These are phyloP conservation scores for Rhorus exstirpatorius DNA, from an alignment of 2,888 invertebrate species.

Conservation along the genomic window DNA sequence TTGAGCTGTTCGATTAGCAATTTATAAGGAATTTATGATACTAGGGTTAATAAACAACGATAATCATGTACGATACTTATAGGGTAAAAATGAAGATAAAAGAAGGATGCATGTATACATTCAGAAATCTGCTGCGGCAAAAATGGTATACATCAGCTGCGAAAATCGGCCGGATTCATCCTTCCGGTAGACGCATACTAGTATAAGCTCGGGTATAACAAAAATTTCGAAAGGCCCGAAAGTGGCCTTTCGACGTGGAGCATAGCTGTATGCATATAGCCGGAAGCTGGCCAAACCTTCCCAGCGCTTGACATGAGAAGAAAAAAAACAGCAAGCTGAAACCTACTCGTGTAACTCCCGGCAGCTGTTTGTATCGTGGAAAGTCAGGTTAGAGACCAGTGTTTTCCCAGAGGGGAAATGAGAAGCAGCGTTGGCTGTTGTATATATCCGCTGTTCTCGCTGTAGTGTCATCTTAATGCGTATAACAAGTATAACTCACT, in stretches of 20 bases:
- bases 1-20: neutral
- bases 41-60: neutral
- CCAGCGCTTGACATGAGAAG: slow-evolving; percentile 16
- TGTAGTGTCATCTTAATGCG: slow-evolving; percentile 41
- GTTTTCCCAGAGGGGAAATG: slow-evolving; percentile 48
- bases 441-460: slow-evolving; percentile 5
- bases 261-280: too few species aligned
- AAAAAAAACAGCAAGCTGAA: slow-evolving; percentile 14
- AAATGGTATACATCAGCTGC: neutral
- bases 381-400: slow-evolving; percentile 18
- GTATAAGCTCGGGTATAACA: too few species aligned
- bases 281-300: neutral
- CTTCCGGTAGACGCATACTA: neutral
- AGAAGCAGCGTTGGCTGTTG: slow-evolving; percentile 28
- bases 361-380: slow-evolving; percentile 27
- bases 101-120: too few species aligned
- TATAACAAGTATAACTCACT: slow-evolving; percentile 33
- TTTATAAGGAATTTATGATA: slow-evolving; percentile 14
- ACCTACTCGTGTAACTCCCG: slow-evolving; percentile 5
- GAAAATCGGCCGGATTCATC: neutral
- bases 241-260: too few species aligned
- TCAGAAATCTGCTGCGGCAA: too few species aligned
- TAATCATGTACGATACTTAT: neutral
- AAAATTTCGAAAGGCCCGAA: too few species aligned
- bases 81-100: neutral